These are phyloP conservation scores for Dermochelys coriacea DNA, from an alignment of 2,797 vertebrate species.

Conservation along the genomic window DNA sequence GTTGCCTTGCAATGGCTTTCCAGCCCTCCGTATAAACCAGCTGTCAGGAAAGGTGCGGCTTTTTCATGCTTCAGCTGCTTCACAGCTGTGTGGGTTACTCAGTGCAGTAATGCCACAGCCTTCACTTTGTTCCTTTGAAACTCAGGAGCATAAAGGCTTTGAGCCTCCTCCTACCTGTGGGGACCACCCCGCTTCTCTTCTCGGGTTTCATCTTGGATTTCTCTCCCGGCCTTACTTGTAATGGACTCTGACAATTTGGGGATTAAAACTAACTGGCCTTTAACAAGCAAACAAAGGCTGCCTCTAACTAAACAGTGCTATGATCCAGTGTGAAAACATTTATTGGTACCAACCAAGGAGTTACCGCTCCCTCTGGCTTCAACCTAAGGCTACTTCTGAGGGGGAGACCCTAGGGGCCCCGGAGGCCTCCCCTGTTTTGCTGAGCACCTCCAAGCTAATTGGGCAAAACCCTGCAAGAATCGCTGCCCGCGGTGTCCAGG, in stretches of 20 bases:
- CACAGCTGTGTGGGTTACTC: not conserved
- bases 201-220: constrained; percentile 42
- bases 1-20: not conserved
- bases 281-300: constrained; percentile 46
- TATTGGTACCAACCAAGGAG: not conserved
- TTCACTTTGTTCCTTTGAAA: not conserved
- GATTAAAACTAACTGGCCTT: constrained; percentile 48
- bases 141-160: not conserved
- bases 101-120: not conserved
- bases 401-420: not conserved
- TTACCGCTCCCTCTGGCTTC: not conserved
- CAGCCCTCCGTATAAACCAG: not conserved
- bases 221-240: constrained; percentile 41
- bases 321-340: not conserved
- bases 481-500: not conserved
- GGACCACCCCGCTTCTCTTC: not conserved
- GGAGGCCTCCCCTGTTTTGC: not conserved
- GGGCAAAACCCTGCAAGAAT: not conserved
- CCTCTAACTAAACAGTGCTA: not conserved
- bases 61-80: not conserved
- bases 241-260: not conserved
- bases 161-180: not conserved
- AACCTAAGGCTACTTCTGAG: not conserved
- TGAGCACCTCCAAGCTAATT: not conserved
- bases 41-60: not conserved